These are phyloP conservation scores for Nyctalus aviator DNA, from an alignment of 2,797 vertebrate genomes.

Conservation along the genomic window DNA sequence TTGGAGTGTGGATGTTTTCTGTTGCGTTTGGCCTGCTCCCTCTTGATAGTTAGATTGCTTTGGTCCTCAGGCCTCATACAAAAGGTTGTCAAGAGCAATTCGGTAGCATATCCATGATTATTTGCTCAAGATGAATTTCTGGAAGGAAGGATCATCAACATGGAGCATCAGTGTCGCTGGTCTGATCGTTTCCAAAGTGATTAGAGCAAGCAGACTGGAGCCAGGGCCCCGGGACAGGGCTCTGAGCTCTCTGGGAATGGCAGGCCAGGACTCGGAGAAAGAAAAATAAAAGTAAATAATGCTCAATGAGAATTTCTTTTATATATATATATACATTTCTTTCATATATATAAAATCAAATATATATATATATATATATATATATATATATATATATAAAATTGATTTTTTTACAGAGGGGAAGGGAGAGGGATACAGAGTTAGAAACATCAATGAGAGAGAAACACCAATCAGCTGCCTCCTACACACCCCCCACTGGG, in stretches of 20 bases:
- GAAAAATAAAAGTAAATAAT: too few species aligned
- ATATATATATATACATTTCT: too few species aligned
- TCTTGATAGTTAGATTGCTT: not conserved
- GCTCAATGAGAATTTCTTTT: too few species aligned
- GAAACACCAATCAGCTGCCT: too few species aligned
- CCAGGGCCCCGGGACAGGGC: accelerated
- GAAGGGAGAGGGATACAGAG: too few species aligned
- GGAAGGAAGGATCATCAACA: not conserved
- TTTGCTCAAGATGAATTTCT: conserved; percentile 44
- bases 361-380: too few species aligned
- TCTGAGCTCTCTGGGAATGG: not conserved
- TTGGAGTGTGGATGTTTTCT: not conserved
- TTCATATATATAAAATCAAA: too few species aligned
- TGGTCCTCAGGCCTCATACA: conserved; percentile 5
- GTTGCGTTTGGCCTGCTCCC: not conserved
- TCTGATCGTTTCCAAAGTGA: not conserved
- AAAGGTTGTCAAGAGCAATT: conserved; percentile 31
- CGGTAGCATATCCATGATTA: not conserved
- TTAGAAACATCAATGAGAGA: too few species aligned
- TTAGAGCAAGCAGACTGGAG: not conserved
- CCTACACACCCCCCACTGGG: too few species aligned
- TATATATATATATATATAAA: too few species aligned
- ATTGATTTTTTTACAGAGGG: too few species aligned
- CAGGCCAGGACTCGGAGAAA: not conserved
- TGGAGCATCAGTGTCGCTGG: not conserved